Base-by-base conservation (phyloP, 2,888 invertebrate genomes). In the Morpho helenor region DNA sequence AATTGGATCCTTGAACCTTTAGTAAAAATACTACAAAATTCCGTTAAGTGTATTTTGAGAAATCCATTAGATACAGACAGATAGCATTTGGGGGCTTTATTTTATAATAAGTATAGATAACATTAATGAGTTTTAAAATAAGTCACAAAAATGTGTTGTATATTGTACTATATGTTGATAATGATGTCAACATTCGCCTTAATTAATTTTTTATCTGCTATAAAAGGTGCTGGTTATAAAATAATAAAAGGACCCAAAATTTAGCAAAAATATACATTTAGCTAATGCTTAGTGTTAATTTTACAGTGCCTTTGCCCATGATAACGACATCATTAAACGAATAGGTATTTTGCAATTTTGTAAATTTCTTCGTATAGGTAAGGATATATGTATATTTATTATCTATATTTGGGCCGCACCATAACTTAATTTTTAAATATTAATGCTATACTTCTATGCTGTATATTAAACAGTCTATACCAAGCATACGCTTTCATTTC, bases 251-350 rank as follows among this genome's bases (percentile, higher is more conserved):
- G 59, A 59, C 48, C 57, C 54, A 54, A 62, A 46, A 42, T 8
- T 54, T 58, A 62, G 62, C 57, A 23, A 58, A 59, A 63, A 60
- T 63, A 53, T 63, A 63, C 56, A 42, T 53, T 49, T 61, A 52
- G 49, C 49, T 41, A 60, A 60, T 52, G 58, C 58, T 47, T 63
- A 63, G 63, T 50, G 56, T 63, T 64, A 63, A 63, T 62, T 66
- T 65, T 48, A 58, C 60, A 65, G 66, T 66, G 66, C 66, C 66
- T 66, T 66, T 55, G 57, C 58, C 59, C 57, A 53, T 47, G 40
- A 56, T 59, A 56, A 52, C 57, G 49, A 60, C 57, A 57, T 51
- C 31, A 49, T 53, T 57, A 23, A 54, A 56, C 46, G 45, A 55
- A 61, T 59, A 53, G 40, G 45, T 46, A 51, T 57, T 59, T 65